These are phyloP conservation scores for Erannis defoliaria DNA, from an alignment of 2,888 invertebrate species.

Conservation along the genomic window DNA sequence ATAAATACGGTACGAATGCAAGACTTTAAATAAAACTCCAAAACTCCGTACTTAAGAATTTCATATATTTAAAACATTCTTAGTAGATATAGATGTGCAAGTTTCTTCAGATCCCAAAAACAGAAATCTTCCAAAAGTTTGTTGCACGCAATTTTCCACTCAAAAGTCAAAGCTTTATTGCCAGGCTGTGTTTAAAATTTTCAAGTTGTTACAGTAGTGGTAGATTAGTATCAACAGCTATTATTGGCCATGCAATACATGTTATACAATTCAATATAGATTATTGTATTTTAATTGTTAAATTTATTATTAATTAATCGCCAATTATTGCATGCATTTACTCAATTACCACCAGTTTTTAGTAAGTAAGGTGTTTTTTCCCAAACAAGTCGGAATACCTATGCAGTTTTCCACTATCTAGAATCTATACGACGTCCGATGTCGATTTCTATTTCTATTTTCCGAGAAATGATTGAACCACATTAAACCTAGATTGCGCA, in stretches of 20 bases:
- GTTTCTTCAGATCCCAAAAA: constrained; percentile 2
- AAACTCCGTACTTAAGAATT: too few relatives aligned
- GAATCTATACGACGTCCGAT: constrained; percentile 29
- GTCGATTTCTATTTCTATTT: constrained; percentile 30
- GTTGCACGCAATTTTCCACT: background rate
- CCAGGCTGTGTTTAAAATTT: too few relatives aligned
- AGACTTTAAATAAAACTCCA: too few relatives aligned
- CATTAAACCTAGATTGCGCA: constrained; percentile 23
- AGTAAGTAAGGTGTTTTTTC: constrained; percentile 31
- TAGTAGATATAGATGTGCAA: background rate
- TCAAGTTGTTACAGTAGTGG: too few relatives aligned
- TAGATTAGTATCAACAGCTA: too few relatives aligned
- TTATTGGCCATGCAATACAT: too few relatives aligned
- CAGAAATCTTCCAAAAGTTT: constrained; percentile 12
- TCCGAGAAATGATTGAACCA: constrained; percentile 28
- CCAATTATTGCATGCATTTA: constrained; percentile 26
- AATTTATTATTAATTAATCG: too few relatives aligned
- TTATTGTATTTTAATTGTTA: too few relatives aligned
- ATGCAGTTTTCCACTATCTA: constrained; percentile 31
- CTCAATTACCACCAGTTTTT: constrained; percentile 28
- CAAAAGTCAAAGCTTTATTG: too few relatives aligned
- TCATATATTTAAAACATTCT: background rate
- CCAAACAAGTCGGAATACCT: constrained; percentile 17
- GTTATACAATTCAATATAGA: too few relatives aligned
- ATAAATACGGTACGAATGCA: too few relatives aligned